Percentiles rank a stretch among this genome's conserved stretches.
Evolutionary conservation across 2,888 invertebrate genomes (phyloP).

Genomic region (Diachrysia chrysitis): DNA sequence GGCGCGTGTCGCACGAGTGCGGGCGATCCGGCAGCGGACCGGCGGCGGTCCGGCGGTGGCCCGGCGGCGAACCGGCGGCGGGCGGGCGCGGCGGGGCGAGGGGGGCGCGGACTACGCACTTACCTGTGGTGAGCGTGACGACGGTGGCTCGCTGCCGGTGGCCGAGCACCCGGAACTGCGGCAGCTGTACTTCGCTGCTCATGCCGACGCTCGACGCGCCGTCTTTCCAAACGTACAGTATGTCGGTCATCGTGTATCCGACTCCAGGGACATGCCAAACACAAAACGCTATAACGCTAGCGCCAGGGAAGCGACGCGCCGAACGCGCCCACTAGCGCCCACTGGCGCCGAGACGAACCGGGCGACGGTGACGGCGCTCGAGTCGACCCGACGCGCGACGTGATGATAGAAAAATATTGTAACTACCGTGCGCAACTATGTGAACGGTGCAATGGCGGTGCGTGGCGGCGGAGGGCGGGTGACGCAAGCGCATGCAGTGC

Average conservation of each 20-base stretch:
- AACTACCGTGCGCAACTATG: slow-evolving; percentile 53
- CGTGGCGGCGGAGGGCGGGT: slow-evolving; percentile 8
- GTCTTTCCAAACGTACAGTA: slow-evolving; percentile 98
- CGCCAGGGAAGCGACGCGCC: slow-evolving; percentile 66
- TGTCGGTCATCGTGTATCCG: slow-evolving; percentile 99
- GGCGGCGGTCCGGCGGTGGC: slow-evolving; percentile 82
- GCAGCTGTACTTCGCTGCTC: slow-evolving; percentile 98
- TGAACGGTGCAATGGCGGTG: slow-evolving; percentile 28
- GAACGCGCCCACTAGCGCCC: slow-evolving; percentile 52
- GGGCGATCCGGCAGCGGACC: slow-evolving; percentile 42
- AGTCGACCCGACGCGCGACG: slow-evolving; percentile 46
- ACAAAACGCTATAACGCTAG: slow-evolving; percentile 88
- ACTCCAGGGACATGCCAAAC: slow-evolving; percentile 92
- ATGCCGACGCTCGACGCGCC: slow-evolving; percentile 98
- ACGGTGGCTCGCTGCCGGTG: slow-evolving; percentile 98
- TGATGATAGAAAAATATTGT: slow-evolving; percentile 69
- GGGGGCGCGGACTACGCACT: slow-evolving; percentile 74
- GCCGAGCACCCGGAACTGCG: slow-evolving; percentile 98
- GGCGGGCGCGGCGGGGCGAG: slow-evolving; percentile 34
- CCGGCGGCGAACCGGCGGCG: slow-evolving; percentile 63
- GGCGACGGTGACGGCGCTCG: slow-evolving; percentile 40
- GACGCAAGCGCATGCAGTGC: slow-evolving; percentile 46
- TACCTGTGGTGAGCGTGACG: slow-evolving; percentile 99
- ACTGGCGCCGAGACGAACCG: slow-evolving; percentile 78
- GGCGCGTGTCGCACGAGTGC: slow-evolving; percentile 59